Percentiles rank a stretch among this genome's conserved stretches.
Evolutionary conservation across 2,888 invertebrate genomes (phyloP).

Genomic region (Drosophila paranaensis): DNA sequence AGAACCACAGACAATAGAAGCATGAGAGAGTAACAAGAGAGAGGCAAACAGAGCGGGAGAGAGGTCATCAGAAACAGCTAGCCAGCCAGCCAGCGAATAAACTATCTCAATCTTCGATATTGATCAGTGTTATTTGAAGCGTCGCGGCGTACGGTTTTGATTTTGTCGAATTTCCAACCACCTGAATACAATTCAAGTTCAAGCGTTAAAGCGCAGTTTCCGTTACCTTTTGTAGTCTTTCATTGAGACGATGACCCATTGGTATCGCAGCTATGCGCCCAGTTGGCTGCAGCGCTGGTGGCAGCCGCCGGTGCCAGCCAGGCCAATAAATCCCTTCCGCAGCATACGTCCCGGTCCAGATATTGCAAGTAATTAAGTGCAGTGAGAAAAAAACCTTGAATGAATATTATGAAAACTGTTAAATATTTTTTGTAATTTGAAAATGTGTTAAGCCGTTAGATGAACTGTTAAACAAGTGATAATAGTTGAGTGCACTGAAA

Average conservation of each 20-base stretch:
- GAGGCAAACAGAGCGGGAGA: constrained; percentile 5
- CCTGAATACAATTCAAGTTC: constrained; percentile 2
- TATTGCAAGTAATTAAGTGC: constrained; percentile 69
- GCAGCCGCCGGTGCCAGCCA: constrained; percentile 59
- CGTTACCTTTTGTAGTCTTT: constrained; percentile 50
- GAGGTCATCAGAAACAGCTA: constrained; percentile 4
- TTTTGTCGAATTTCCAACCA: constrained; percentile 20
- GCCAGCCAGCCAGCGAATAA: constrained; percentile 43
- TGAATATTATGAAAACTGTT: not conserved
- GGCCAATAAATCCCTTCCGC: constrained; percentile 77
- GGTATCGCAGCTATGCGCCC: constrained; percentile 81
- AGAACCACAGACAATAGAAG: not conserved
- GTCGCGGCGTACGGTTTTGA: constrained; percentile 49
- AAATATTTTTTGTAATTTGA: not conserved
- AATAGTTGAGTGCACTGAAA: not conserved
- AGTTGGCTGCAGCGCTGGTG: constrained; percentile 82
- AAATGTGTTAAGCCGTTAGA: not conserved
- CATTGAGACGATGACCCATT: constrained; percentile 63
- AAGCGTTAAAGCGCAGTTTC: constrained; percentile 48
- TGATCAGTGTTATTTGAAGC: constrained; percentile 67
- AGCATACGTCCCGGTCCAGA: constrained; percentile 72
- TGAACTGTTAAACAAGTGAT: not conserved
- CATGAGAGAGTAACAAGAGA: not conserved
- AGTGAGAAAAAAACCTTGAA: constrained; percentile 4
- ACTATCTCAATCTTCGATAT: constrained; percentile 40